Evolutionary conservation across 1,140 invertebrate species (phyloP).

Genomic region (Listronotus bonariensis): DNA sequence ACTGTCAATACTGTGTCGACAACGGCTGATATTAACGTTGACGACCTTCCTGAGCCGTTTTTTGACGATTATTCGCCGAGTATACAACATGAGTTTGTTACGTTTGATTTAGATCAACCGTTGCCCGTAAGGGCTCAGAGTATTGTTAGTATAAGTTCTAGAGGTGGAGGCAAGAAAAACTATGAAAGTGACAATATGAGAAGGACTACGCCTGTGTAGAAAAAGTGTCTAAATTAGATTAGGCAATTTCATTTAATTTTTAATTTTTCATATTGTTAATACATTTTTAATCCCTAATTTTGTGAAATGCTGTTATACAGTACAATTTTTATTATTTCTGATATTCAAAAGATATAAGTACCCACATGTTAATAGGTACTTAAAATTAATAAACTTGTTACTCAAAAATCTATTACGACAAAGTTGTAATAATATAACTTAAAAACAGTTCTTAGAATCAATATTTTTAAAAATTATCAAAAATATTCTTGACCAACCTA

Average conservation of each 20-base stretch:
- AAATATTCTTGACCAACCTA: no score
- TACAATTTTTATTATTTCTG: no score
- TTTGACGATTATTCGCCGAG: conserved; percentile 55
- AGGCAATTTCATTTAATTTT: conserved; percentile 8
- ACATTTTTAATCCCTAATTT: no score
- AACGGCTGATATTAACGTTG: conserved; percentile 54
- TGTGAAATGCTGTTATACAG: no score
- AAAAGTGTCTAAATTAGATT: conserved; percentile 19
- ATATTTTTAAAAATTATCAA: no score
- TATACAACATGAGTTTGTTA: conserved; percentile 55
- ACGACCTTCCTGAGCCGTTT: conserved; percentile 47
- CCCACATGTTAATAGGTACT: no score
- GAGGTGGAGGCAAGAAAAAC: conserved; percentile 43
- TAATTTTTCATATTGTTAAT: background rate
- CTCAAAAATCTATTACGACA: no score
- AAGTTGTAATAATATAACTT: no score
- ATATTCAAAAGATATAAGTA: no score
- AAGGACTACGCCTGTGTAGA: conserved; percentile 57
- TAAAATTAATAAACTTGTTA: no score
- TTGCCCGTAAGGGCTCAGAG: conserved; percentile 50
- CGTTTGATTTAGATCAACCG: conserved; percentile 55
- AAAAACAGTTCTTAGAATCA: no score
- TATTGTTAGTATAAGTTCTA: conserved; percentile 49
- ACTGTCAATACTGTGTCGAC: conserved; percentile 55
- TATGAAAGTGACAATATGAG: conserved; percentile 50